Conservation (phyloP, 2,888 invertebrate species). For the Philaethria dido region DNA sequence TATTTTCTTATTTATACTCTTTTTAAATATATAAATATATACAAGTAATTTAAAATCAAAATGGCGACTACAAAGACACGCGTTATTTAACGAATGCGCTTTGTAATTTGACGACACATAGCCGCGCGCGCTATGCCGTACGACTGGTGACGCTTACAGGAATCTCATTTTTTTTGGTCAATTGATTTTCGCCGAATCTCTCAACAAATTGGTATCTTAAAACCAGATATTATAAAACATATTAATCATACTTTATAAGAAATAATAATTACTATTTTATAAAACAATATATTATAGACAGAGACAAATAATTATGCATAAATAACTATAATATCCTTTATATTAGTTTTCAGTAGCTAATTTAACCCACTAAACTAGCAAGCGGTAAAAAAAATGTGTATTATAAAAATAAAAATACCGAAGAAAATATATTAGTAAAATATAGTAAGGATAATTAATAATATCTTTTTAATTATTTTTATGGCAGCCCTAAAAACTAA, state of each 20-base stretch:
- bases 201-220: background rate
- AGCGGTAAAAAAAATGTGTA: background rate
- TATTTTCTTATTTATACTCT: no score
- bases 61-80: background rate
- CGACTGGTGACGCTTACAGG: background rate
- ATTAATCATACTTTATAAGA: background rate
- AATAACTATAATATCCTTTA: no score
- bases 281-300: no score
- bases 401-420: no score
- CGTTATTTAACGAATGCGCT: slow-evolving; percentile 1
- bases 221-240: background rate
- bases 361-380: no score
- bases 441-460: background rate
- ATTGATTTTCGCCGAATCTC: background rate
- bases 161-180: background rate
- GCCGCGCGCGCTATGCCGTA: slow-evolving; percentile 13
- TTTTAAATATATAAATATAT: no score
- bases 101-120: slow-evolving; percentile 15
- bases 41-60: background rate
- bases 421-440: background rate
- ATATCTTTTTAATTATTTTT: slow-evolving; percentile 17
- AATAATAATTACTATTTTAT: background rate
- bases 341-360: no score
- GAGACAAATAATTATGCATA: no score
- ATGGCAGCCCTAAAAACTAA: slow-evolving; percentile 26